Base-by-base conservation (phyloP, 2,113 vertebrate genomes). In the Poeciliopsis retropinna region DNA sequence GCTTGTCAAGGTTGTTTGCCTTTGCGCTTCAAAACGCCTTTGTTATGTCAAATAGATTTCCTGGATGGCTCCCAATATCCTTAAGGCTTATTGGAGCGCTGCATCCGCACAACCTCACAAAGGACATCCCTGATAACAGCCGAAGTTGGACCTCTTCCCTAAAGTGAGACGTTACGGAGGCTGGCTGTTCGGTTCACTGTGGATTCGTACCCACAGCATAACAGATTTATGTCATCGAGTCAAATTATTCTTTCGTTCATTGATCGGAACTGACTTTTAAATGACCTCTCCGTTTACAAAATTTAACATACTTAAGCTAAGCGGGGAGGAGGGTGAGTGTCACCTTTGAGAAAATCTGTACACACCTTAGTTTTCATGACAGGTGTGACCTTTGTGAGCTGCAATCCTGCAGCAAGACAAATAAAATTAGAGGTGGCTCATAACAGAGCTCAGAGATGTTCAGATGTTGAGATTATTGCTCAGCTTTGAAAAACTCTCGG, bases 1-100 rank as follows among this genome's bases (percentile, higher is more conserved):
- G 85, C 54, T 70, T 70, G 70, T 81, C 81, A 86, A 84, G 84
- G 73, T 81, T 51, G 64, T 85, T 85, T 86, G 78, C 73, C 29
- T 86, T 88, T 91, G 89, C 84, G 92, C 92, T 93, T 93, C 90
- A 92, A 82, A 93, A 85, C 76, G 87, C 89, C 88, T 93, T 91
- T 92, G 88, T 89, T 87, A 92, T 87, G 88, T 92, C 89, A 82
- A 85, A 92, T 87, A 72, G 80, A 91, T 86, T 91, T 91, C 76
- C 89, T 94, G 92, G 91, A 92, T 76, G 70, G 60, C 85, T 92
- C 88, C 93, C 92, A 93, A 91, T 83, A 88, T 90, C 92, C 93
- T 90, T 85, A 86, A 89, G 89, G 89, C 89, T 92, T 92, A 91
- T 89, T 91, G 88, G 82, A 91, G 80, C 69, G 80, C 81, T 80